phyloP scores from a whole-genome alignment of 2,797 vertebrate genomes.

The Kryptopterus vitreolus region DNA sequence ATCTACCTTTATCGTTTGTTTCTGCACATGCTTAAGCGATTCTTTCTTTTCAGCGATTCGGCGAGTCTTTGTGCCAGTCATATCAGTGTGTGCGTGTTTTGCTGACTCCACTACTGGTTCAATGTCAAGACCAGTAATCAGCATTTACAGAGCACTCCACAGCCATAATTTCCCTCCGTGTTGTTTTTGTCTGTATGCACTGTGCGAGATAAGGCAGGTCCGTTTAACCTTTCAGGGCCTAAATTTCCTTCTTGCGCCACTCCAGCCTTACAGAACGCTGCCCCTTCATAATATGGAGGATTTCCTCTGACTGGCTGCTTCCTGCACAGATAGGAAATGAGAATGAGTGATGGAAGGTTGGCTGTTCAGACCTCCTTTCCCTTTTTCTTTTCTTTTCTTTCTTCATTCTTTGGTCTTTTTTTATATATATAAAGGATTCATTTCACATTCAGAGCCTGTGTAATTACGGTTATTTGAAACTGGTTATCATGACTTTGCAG shows the following conservation, averaged over 20 bases:
- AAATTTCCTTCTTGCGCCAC: constrained; percentile 46
- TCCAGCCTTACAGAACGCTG: constrained; percentile 52
- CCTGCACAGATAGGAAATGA: constrained; percentile 72
- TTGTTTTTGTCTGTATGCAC: constrained; percentile 64
- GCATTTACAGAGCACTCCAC: constrained; percentile 55
- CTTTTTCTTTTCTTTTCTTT: constrained; percentile 4
- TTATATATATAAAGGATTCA: too few species aligned
- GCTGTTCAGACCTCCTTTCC: constrained; percentile 45
- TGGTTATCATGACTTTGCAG: not conserved
- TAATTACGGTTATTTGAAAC: not conserved
- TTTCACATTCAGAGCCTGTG: not conserved
- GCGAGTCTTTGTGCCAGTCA: not conserved
- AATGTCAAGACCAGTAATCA: constrained; percentile 64
- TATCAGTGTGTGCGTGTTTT: constrained; percentile 34
- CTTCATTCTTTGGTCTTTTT: constrained; percentile 5
- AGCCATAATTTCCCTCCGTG: constrained; percentile 45
- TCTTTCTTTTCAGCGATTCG: too few species aligned
- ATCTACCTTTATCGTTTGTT: not conserved
- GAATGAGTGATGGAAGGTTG: constrained; percentile 64
- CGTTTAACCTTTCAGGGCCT: constrained; percentile 65
- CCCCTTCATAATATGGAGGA: constrained; percentile 69
- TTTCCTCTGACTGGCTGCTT: constrained; percentile 73
- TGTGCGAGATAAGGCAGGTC: constrained; percentile 65
- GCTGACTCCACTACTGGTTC: constrained; percentile 56
- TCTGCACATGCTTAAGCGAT: not conserved